Conservation (phyloP, 2,888 invertebrate species). For the Disparrhopalites patrizii region DNA sequence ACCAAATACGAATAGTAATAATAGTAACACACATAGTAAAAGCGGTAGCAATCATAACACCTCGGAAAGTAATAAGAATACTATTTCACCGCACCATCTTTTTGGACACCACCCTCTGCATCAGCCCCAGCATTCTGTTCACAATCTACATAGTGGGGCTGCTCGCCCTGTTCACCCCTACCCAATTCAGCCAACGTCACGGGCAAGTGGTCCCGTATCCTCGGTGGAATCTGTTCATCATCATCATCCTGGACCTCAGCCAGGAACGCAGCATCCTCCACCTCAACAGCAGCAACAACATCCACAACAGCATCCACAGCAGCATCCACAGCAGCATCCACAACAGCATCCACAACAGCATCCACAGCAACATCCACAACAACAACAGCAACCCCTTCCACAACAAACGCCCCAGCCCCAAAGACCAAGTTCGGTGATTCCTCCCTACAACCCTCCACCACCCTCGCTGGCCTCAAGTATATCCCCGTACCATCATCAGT, state of each 20-base stretch:
- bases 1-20: slow-evolving; percentile 8
- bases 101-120: slow-evolving; percentile 17
- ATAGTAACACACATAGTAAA: slow-evolving; percentile 8
- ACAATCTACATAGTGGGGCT: not conserved
- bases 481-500: slow-evolving; percentile 29
- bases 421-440: slow-evolving; percentile 43
- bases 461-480: slow-evolving; percentile 24
- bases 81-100: slow-evolving; percentile 23
- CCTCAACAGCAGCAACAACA: too few relatives aligned
- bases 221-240: not conserved
- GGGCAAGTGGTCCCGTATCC: not conserved
- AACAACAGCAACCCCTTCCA: slow-evolving; percentile 45
- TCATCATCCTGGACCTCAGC: slow-evolving; percentile 36
- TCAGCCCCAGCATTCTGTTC: not conserved
- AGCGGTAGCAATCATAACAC: not conserved
- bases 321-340: slow-evolving; percentile 35
- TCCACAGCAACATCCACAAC: slow-evolving; percentile 35
- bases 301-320: too few relatives aligned
- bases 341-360: too few relatives aligned
- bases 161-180: not conserved
- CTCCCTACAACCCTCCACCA: slow-evolving; percentile 45
- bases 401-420: slow-evolving; percentile 42
- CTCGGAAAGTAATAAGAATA: not conserved
- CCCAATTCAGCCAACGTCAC: slow-evolving; percentile 6
- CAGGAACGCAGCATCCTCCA: slow-evolving; percentile 26